Evolutionary conservation across 2,113 vertebrate genomes (phyloP).

Genomic region (Oreochromis niloticus): DNA sequence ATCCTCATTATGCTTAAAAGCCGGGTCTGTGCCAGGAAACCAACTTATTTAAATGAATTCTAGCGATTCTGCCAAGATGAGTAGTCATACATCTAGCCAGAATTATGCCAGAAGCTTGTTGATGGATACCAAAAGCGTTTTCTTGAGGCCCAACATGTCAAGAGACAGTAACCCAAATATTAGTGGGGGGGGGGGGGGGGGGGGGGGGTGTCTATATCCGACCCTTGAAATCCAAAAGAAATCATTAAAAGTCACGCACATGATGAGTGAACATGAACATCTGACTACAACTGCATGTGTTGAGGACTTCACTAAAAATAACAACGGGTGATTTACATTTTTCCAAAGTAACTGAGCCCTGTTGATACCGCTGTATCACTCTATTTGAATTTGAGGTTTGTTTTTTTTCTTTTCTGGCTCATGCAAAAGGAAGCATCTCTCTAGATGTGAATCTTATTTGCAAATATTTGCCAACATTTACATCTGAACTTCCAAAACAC

Average conservation of each 20-base stretch:
- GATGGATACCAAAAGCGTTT: not conserved
- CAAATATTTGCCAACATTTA: conserved; percentile 1
- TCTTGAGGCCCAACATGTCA: not conserved
- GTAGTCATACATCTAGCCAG: not conserved
- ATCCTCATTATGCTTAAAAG: not conserved
- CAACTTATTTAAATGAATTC: not conserved
- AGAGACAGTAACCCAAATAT: not conserved
- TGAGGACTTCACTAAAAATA: not conserved
- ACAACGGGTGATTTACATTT: not conserved
- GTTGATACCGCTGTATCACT: not conserved
- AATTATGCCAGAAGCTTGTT: not conserved
- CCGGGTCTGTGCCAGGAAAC: not conserved
- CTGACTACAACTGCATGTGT: not conserved
- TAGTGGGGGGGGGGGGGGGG: accelerated
- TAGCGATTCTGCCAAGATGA: not conserved
- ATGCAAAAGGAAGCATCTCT: not conserved
- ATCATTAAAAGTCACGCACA: not conserved
- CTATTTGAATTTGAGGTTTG: not conserved
- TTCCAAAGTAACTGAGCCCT: not conserved
- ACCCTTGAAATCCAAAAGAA: not conserved
- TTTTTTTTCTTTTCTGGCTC: not conserved
- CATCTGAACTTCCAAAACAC: not conserved
- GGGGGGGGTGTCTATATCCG: accelerated
- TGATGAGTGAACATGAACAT: not conserved
- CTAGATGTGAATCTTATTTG: not conserved